These are phyloP conservation scores for Macquaria ambigua DNA, from an alignment of 2,113 vertebrate species.

Conservation along the genomic window DNA sequence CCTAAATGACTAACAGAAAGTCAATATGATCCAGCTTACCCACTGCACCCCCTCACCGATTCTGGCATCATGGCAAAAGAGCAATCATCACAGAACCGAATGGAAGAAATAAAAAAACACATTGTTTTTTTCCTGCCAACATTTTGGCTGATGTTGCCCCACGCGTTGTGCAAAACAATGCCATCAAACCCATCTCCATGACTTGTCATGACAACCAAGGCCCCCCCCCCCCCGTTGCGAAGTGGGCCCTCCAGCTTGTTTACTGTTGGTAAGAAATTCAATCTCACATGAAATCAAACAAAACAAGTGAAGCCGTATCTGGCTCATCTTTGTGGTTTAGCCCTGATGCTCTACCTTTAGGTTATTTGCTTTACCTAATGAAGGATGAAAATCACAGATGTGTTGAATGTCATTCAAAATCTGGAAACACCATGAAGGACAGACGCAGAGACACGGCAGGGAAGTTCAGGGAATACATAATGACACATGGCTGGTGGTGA, in stretches of 20 bases:
- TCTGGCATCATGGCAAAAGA: conserved; percentile 35
- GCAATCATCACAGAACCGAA: conserved; percentile 41
- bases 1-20: conserved; percentile 34
- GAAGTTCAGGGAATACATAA: conserved; percentile 54
- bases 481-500: conserved; percentile 61
- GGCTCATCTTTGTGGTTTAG: conserved; percentile 42
- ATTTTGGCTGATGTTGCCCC: conserved; percentile 51
- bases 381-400: conserved; percentile 66
- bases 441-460: conserved; percentile 8
- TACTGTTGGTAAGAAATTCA: conserved; percentile 57
- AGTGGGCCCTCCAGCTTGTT: conserved; percentile 67
- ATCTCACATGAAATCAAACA: conserved; percentile 67
- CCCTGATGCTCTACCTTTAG: conserved; percentile 38
- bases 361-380: conserved; percentile 68
- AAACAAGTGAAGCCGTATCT: conserved; percentile 42
- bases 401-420: conserved; percentile 51
- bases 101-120: conserved; percentile 37
- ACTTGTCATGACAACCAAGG: conserved; percentile 56
- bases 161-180: conserved; percentile 59
- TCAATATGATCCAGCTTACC: conserved; percentile 26
- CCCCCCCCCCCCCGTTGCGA: conserved; percentile 8
- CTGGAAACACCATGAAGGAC: conserved; percentile 29
- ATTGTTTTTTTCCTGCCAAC: conserved; percentile 44
- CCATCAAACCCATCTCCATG: conserved; percentile 66
- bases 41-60: background rate